Evolutionary conservation across 2,888 invertebrate genomes (phyloP), one percentile per base, ranked within the genome.

Genomic region (Exocentrus adspersus): DNA sequence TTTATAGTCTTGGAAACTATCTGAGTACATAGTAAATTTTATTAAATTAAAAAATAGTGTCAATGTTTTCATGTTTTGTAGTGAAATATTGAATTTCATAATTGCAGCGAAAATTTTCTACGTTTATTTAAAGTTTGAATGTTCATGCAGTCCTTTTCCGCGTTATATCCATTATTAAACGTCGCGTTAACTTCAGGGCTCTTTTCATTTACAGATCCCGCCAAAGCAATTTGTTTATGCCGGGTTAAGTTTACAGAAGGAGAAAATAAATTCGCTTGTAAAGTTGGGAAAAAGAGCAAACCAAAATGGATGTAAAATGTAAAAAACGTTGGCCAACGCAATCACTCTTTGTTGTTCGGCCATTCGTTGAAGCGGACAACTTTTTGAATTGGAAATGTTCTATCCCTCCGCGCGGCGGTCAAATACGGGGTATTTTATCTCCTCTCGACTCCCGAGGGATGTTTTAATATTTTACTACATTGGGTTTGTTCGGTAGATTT

Each of bases 291-390:
- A 60, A 52, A 60, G 62, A 65, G 72, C 71, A 74, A 72, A 72
- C 73, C 69, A 67, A 68, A 76, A 76, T 74, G 74, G 75, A 76
- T 76, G 74, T 70, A 70, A 68, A 73, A 72, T 71, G 75, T 71
- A 72, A 73, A 76, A 76, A 74, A 72, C 59, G 69, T 57, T 45
- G 65, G 67, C 72, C 68, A 66, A 71, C 66, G 75, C 73, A 74
- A 76, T 77, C 74, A 70, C 62, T 76, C 75, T 75, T 72, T 75
- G 74, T 77, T 75, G 75, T 66, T 67, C 62, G 74, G 72, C 72
- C 71, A 76, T 77, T 77, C 74, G 74, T 75, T 74, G 73, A 71
- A 72, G 67, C 72, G 74, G 75, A 75, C 54, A 74, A 73, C 73
- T 71, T 74, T n/a, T 73, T 75, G 77, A 77, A 77, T 76, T 76